Evolutionary conservation across 2,888 invertebrate genomes (phyloP).

Genomic region (Agonopterix heracliana): DNA sequence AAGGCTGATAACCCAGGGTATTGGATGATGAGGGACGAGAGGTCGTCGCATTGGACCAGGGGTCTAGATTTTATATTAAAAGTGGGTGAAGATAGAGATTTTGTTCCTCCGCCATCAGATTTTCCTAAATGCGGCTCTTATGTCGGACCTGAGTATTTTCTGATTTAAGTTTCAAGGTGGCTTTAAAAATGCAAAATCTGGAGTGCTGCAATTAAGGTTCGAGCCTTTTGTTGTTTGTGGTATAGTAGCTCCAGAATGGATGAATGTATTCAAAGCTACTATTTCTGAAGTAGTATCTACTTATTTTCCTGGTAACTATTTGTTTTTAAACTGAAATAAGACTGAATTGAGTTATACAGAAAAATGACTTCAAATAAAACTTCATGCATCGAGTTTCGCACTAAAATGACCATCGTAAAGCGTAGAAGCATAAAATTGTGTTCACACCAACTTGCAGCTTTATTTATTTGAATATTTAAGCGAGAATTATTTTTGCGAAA

Average conservation of each 20-base stretch:
- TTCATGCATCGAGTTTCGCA: neutral
- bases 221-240: neutral
- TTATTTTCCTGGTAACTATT: too few species aligned
- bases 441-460: too few species aligned
- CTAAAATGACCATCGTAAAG: neutral
- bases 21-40: constrained; percentile 88
- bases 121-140: constrained; percentile 89
- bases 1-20: constrained; percentile 87
- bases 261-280: neutral
- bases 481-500: too few species aligned
- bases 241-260: too few species aligned
- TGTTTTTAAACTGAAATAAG: neutral
- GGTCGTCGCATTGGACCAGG: constrained; percentile 83
- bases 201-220: neutral
- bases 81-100: constrained; percentile 80
- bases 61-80: constrained; percentile 85
- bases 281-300: neutral
- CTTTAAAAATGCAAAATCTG: constrained; percentile 1
- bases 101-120: constrained; percentile 80
- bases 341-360: neutral
- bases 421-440: too few species aligned
- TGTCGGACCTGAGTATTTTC: constrained; percentile 84
- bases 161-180: constrained; percentile 49
- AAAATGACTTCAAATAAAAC: neutral
- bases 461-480: too few species aligned